Evolutionary conservation across 2,113 vertebrate species (phyloP).

Genomic region (Nestor notabilis): DNA sequence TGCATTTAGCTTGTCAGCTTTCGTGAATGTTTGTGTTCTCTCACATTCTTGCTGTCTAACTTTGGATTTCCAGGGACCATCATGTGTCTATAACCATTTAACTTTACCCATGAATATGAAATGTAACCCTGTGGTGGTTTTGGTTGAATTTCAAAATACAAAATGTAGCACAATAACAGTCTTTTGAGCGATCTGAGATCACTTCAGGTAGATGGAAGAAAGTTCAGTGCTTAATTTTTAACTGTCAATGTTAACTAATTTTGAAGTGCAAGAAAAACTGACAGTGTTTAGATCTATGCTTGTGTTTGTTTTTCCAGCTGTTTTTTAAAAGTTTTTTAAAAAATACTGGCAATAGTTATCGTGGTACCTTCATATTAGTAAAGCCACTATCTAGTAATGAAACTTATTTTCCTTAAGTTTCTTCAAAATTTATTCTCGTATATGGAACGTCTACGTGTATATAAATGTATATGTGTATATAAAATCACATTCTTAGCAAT

Average conservation of each 20-base stretch:
- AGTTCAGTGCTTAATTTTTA: not conserved
- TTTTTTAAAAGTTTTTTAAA: not conserved
- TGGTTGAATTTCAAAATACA: slow-evolving; percentile 54
- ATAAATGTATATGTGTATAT: not conserved
- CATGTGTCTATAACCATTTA: slow-evolving; percentile 56
- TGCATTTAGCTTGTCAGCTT: slow-evolving; percentile 33
- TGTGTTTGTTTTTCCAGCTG: slow-evolving; percentile 1
- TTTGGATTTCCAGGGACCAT: slow-evolving; percentile 57
- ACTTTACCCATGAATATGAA: slow-evolving; percentile 40
- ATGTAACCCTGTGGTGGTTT: slow-evolving; percentile 62
- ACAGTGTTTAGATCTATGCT: not conserved
- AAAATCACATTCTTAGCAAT: not conserved
- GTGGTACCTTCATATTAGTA: not conserved
- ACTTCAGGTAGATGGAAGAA: slow-evolving; percentile 42
- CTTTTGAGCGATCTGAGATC: not conserved
- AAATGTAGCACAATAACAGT: slow-evolving; percentile 23
- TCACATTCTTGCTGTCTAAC: slow-evolving; percentile 52
- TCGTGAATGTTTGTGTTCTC: slow-evolving; percentile 43
- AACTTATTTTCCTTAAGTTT: not conserved
- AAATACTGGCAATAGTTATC: not conserved
- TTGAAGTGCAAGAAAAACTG: slow-evolving; percentile 2
- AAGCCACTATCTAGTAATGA: not conserved
- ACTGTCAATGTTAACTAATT: not conserved
- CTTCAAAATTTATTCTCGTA: not conserved
- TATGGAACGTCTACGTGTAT: not conserved